phyloP scores from a whole-genome alignment of 2,888 invertebrate genomes.

The Sesia apiformis region DNA sequence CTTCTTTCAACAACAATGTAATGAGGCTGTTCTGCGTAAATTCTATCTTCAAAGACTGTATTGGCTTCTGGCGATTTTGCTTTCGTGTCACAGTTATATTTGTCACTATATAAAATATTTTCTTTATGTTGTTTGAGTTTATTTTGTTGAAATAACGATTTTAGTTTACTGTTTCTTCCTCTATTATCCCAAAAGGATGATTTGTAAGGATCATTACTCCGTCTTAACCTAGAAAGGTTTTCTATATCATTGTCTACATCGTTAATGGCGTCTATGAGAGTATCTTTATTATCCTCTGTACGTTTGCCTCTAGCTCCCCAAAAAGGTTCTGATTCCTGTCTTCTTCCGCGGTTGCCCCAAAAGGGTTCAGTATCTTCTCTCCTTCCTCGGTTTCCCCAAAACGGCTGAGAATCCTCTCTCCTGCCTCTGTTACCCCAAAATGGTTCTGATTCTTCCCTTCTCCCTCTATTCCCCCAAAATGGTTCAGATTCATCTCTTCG shows the following conservation, averaged over 20 bases:
- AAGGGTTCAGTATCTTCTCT: conserved; percentile 11
- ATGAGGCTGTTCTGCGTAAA: conserved; percentile 71
- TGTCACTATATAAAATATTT: not conserved
- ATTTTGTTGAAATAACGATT: conserved; percentile 24
- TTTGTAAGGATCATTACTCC: conserved; percentile 13
- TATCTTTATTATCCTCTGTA: conserved; percentile 24
- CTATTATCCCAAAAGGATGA: conserved; percentile 37
- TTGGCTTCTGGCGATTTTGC: conserved; percentile 28
- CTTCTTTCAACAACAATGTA: conserved; percentile 66
- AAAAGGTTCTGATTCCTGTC: conserved; percentile 20
- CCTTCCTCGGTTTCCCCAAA: conserved; percentile 20
- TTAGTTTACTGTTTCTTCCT: conserved; percentile 37
- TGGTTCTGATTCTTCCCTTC: conserved; percentile 28
- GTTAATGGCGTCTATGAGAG: conserved; percentile 32
- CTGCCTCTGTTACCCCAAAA: conserved; percentile 31
- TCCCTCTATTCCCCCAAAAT: conserved; percentile 51
- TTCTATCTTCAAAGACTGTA: conserved; percentile 45
- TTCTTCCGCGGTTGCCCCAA: conserved; percentile 10
- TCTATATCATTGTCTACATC: conserved; percentile 37
- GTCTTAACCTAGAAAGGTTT: conserved; percentile 31
- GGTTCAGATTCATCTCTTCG: conserved; percentile 23
- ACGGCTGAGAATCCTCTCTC: conserved; percentile 17
- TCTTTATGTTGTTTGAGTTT: not conserved
- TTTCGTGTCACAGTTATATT: conserved; percentile 8
- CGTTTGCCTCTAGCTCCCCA: conserved; percentile 27